Conservation (phyloP, 1,140 invertebrate genomes). For the Coptotermes formosanus region DNA sequence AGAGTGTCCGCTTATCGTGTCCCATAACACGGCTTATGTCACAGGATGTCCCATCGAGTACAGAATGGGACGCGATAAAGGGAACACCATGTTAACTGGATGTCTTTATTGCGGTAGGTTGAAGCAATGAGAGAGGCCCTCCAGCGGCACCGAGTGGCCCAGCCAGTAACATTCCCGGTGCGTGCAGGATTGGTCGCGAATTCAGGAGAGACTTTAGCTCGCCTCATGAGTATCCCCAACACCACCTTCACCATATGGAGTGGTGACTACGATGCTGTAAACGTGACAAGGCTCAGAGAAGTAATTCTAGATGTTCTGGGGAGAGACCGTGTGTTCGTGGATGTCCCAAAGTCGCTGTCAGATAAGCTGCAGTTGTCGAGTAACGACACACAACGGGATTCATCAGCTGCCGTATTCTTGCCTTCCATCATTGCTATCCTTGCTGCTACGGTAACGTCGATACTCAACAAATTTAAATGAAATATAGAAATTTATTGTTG, state of each 20-base stretch:
- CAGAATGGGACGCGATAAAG: no score
- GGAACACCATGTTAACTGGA: no score
- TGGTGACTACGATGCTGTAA: conserved; percentile 57
- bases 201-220: conserved; percentile 55
- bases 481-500: no score
- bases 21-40: no score
- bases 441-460: background rate
- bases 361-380: conserved; percentile 47
- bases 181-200: conserved; percentile 69
- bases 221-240: conserved; percentile 49
- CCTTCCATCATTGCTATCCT: background rate
- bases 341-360: conserved; percentile 60
- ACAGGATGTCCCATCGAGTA: no score
- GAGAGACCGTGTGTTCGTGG: conserved; percentile 64
- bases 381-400: background rate
- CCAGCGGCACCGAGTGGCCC: conserved; percentile 54
- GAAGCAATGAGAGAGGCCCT: conserved; percentile 68
- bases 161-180: conserved; percentile 78
- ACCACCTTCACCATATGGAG: conserved; percentile 73
- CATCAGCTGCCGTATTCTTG: background rate
- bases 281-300: conserved; percentile 56
- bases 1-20: no score
- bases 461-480: no score
- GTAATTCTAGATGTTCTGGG: conserved; percentile 61
- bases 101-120: background rate